Percentiles rank a stretch among this genome's conserved stretches.
Evolutionary conservation across 2,888 invertebrate genomes (phyloP).

Genomic region (Eurytoma californica): DNA sequence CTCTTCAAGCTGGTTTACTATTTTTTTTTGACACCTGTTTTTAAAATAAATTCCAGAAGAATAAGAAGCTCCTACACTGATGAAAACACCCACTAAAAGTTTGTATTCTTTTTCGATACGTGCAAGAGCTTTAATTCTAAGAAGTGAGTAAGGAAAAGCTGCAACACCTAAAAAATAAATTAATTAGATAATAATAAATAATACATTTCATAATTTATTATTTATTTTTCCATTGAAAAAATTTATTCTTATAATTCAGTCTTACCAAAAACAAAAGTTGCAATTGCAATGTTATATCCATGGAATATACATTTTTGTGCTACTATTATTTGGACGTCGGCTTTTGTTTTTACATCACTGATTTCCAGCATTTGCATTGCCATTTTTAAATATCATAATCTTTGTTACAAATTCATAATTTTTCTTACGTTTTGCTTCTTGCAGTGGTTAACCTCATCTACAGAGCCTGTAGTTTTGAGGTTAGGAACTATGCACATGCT

Average conservation of each 20-base stretch:
- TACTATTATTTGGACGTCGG: slow-evolving; percentile 8
- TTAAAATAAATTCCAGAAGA: slow-evolving; percentile 21
- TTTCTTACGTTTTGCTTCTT: no score
- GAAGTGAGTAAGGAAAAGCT: no score
- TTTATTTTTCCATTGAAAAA: no score
- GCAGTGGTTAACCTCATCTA: not conserved
- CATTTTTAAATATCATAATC: not conserved
- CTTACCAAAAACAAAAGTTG: slow-evolving; percentile 8
- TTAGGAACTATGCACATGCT: not conserved
- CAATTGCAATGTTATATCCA: not conserved
- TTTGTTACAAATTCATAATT: no score
- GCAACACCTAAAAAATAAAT: slow-evolving; percentile 37
- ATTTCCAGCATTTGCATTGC: not conserved
- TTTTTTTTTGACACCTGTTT: slow-evolving; percentile 31
- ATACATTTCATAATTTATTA: no score
- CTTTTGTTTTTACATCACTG: slow-evolving; percentile 15
- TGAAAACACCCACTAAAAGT: not conserved
- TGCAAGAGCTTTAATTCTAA: not conserved
- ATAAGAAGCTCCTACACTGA: slow-evolving; percentile 9
- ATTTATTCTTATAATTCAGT: not conserved
- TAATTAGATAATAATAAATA: not conserved
- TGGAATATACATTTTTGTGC: not conserved
- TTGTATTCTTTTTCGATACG: slow-evolving; percentile 26
- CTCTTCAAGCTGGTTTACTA: slow-evolving; percentile 14
- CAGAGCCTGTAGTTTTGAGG: not conserved